These are phyloP conservation scores for Oncorhynchus gorbuscha DNA, from an alignment of 2,113 vertebrate species.

Conservation along the genomic window DNA sequence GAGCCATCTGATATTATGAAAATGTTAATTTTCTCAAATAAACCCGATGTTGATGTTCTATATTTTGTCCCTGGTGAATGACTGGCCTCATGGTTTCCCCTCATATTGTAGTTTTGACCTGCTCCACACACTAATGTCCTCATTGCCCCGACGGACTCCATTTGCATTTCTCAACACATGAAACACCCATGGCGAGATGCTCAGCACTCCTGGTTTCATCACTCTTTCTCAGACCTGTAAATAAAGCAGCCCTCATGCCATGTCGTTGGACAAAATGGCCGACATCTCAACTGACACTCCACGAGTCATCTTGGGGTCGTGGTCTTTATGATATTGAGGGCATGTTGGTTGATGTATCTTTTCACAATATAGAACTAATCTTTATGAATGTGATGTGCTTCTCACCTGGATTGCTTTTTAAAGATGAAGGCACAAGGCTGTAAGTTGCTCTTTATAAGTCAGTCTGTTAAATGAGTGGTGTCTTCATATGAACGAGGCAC, in stretches of 20 bases:
- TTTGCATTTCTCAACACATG: neutral
- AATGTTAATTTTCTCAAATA: no score
- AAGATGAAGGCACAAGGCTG: no score
- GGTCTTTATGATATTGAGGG: neutral
- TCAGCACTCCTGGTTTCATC: no score
- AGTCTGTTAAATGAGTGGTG: no score
- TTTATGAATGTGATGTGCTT: neutral
- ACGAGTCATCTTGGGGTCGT: neutral
- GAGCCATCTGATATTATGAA: no score
- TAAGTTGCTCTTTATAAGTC: no score
- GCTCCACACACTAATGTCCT: neutral
- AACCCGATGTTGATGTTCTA: neutral
- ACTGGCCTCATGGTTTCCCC: no score
- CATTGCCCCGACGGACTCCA: neutral
- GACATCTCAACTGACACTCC: neutral
- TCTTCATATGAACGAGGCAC: no score
- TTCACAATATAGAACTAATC: neutral
- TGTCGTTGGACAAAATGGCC: conserved; percentile 1
- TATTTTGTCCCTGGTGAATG: neutral
- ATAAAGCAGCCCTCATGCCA: neutral
- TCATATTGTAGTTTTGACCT: neutral
- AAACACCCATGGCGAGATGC: no score
- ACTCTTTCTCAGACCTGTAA: neutral
- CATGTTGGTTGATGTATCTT: neutral
- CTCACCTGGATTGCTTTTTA: no score